phyloP scores from a whole-genome alignment of 1,140 invertebrate genomes.

The Gonatopus flavifemur region DNA sequence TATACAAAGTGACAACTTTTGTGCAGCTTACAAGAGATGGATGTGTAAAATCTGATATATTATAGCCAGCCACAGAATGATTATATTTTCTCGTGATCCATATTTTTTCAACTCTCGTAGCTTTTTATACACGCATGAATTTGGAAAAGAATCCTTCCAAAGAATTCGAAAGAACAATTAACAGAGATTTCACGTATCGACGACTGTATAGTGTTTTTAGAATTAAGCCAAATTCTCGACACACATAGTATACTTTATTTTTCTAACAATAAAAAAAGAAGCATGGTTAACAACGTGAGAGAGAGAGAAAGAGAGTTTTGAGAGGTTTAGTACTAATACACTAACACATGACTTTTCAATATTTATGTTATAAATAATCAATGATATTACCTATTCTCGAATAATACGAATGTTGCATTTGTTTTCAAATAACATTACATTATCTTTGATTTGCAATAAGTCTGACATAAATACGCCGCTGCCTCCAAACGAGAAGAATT shows the following conservation, averaged over 20 bases:
- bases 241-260: slow-evolving; percentile 1
- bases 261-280: not conserved
- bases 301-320: too few relatives aligned
- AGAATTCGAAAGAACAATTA: slow-evolving; percentile 13
- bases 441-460: too few relatives aligned
- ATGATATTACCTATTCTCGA: too few relatives aligned
- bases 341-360: too few relatives aligned
- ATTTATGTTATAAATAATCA: too few relatives aligned
- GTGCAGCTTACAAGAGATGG: slow-evolving; percentile 28
- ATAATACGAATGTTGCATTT: too few relatives aligned
- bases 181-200: slow-evolving; percentile 9
- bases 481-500: too few relatives aligned
- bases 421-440: too few relatives aligned
- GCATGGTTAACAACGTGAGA: too few relatives aligned
- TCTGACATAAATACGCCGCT: too few relatives aligned
- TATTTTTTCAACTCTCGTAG: slow-evolving; percentile 51
- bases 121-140: slow-evolving; percentile 51
- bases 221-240: slow-evolving; percentile 5
- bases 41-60: slow-evolving; percentile 29
- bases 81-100: slow-evolving; percentile 53
- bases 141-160: slow-evolving; percentile 29
- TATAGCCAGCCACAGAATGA: slow-evolving; percentile 33
- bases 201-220: not conserved
- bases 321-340: too few relatives aligned
- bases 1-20: too few relatives aligned